phyloP scores from a whole-genome alignment of 2,797 vertebrate species.

The Naso thynnoides region DNA sequence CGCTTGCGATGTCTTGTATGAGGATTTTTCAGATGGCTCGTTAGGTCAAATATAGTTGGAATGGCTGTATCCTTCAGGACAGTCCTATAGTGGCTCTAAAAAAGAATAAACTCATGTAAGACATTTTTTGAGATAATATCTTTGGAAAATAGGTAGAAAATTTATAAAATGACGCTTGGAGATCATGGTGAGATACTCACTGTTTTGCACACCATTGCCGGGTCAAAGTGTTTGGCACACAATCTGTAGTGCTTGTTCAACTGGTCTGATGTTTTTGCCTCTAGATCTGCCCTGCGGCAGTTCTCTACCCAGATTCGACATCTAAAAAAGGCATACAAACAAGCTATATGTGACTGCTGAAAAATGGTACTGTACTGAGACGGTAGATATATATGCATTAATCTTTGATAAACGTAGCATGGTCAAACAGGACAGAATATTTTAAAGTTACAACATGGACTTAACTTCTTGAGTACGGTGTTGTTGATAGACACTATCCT shows the following conservation, averaged over 20 bases:
- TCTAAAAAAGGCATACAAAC: slow-evolving; percentile 73
- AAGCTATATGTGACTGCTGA: background rate
- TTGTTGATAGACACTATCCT: background rate
- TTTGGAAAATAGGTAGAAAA: background rate
- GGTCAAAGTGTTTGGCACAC: slow-evolving; percentile 98
- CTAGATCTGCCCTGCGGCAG: slow-evolving; percentile 95
- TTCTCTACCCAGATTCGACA: slow-evolving; percentile 99
- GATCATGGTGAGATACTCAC: slow-evolving; percentile 81
- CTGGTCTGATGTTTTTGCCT: slow-evolving; percentile 97
- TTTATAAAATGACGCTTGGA: background rate
- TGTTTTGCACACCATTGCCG: slow-evolving; percentile 97
- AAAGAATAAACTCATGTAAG: slow-evolving; percentile 16
- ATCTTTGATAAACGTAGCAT: background rate
- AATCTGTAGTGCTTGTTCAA: slow-evolving; percentile 98
- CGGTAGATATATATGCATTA: background rate
- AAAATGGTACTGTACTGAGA: background rate
- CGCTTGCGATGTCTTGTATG: slow-evolving; percentile 94
- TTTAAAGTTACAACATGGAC: background rate
- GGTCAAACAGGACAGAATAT: background rate
- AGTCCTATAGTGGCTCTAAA: slow-evolving; percentile 96
- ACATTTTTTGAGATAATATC: background rate
- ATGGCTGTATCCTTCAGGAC: slow-evolving; percentile 96
- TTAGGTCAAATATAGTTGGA: slow-evolving; percentile 98
- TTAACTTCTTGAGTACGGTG: background rate
- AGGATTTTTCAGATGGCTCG: slow-evolving; percentile 95